Evolutionary conservation across 1,140 invertebrate species (phyloP), one percentile per base, ranked within the genome.

Genomic region (Melanaphis sacchari): DNA sequence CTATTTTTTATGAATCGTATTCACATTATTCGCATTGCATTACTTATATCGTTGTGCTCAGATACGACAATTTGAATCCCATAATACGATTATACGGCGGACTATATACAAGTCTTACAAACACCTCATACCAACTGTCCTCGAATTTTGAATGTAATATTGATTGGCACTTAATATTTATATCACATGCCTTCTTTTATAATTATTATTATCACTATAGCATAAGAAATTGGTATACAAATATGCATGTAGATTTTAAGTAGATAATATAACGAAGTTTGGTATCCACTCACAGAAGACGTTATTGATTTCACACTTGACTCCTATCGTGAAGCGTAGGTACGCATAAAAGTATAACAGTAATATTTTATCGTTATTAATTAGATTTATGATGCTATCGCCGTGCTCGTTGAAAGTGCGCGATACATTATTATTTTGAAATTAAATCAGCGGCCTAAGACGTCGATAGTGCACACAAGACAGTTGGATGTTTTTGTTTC

Each of bases 211-310:
- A 66, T 66, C n/a, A n/a, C n/a, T n/a, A 66, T 66, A 11, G n/a
- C 59, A 66, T 66, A 6, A n/a, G n/a, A 66, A 4, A 66, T 31
- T n/a, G 11, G 8, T 76, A 76, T n/a, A 36, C 15, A n/a, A 76
- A 18, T n/a, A 18, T 76, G 59, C 59, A 21, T 76, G 31, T 76
- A 76, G 59, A 66, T 66, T 66, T 11, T n/a, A 18, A 15, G 31
- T n/a, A n/a, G 59, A 76, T 76, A 76, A 76, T 76, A 76, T 21
- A 76, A 76, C 59, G n/a, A 76, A 76, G 59, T 76, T 76, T 76
- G 59, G 15, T 76, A 76, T 76, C 59, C 59, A 76, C 59, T 76
- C n/a, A n/a, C 11, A 76, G 31, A 76, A 76, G 31, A 15, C 31
- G 59, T 76, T 76, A 76, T 76, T 76, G 59, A 76, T 76, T n/a